phyloP scores from a whole-genome alignment of 2,888 invertebrate genomes.

The Cheilosia pagana region DNA sequence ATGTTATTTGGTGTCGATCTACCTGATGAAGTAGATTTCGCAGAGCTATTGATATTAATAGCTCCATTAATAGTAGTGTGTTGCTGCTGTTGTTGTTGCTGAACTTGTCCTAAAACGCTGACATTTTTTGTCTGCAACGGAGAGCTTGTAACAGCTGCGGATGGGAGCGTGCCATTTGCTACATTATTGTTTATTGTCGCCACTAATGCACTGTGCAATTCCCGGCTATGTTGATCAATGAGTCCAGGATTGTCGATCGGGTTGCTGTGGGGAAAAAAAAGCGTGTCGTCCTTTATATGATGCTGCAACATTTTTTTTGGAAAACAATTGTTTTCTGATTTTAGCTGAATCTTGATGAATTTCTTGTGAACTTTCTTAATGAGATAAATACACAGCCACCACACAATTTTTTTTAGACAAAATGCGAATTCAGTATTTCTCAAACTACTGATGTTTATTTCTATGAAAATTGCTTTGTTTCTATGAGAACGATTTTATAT shows the following conservation, averaged over 20 bases:
- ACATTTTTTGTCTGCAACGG: constrained; percentile 64
- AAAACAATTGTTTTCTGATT: constrained; percentile 79
- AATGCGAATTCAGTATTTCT: neutral
- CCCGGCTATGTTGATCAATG: constrained; percentile 82
- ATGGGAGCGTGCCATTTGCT: constrained; percentile 83
- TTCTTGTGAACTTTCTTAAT: neutral
- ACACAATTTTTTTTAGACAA: neutral
- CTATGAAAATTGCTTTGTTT: constrained; percentile 18
- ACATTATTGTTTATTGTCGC: constrained; percentile 84
- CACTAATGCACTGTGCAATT: constrained; percentile 83
- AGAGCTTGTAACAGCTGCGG: constrained; percentile 79
- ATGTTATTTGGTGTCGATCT: constrained; percentile 89
- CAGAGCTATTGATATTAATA: constrained; percentile 72
- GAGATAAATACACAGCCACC: constrained; percentile 5
- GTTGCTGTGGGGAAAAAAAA: constrained; percentile 84
- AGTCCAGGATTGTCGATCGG: constrained; percentile 84
- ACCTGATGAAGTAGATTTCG: constrained; percentile 88
- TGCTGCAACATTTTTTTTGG: constrained; percentile 78
- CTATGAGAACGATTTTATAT: constrained; percentile 43
- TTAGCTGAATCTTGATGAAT: constrained; percentile 78
- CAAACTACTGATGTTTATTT: neutral
- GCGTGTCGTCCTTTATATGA: constrained; percentile 75
- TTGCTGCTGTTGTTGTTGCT: constrained; percentile 76
- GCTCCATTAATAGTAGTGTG: constrained; percentile 61
- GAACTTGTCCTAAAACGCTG: constrained; percentile 78